Base-by-base conservation (phyloP, 2,797 vertebrate genomes). In the Thalassophryne amazonica region DNA sequence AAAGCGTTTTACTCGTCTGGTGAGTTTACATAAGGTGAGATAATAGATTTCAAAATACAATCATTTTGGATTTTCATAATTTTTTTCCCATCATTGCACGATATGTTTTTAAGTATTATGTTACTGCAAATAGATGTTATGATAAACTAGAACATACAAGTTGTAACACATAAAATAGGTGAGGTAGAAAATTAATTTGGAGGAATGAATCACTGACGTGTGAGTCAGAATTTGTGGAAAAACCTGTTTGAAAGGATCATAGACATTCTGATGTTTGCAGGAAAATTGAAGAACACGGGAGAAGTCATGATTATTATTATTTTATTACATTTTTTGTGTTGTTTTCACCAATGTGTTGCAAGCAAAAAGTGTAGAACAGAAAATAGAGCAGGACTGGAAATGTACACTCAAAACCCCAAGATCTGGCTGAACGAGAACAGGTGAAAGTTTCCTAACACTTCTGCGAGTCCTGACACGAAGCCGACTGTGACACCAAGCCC, bases 381-480 rank as follows among this genome's bases (percentile, higher is more conserved):
- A 36, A n/a, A 31, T 7, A 14, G 8, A 41, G 16, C 31, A 8
- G 30, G 15, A 5, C 10, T 15, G 41, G 50, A 63, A 18, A 33
- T 47, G 51, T 40, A 29, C 27, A 65, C 69, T 50, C 50, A 53
- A 69, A 77, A 72, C 29, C 12, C 13, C 29, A 39, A 40, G 53
- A 81, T 83, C 73, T 60, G 48, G 80, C 75, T 69, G 55, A 68
- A 55, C 63, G 7, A 64, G 77, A 81, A 64, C 31, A 62, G 48
- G 6, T 15, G 46, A 74, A 66, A 59, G 64, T 81, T 77, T 76
- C 74, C 66, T 43, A 73, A 82, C 61, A 30, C 22, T 0, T 0
- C 20, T 40, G 63, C 81, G 61, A 80, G 80, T 80, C 73, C 59
- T 31, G 70, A 77, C 81, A 81, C 4, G 81, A 83, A 3, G 51